Evolutionary conservation across 1,140 invertebrate species (phyloP).

Genomic region (Chironomus striatipennis): DNA sequence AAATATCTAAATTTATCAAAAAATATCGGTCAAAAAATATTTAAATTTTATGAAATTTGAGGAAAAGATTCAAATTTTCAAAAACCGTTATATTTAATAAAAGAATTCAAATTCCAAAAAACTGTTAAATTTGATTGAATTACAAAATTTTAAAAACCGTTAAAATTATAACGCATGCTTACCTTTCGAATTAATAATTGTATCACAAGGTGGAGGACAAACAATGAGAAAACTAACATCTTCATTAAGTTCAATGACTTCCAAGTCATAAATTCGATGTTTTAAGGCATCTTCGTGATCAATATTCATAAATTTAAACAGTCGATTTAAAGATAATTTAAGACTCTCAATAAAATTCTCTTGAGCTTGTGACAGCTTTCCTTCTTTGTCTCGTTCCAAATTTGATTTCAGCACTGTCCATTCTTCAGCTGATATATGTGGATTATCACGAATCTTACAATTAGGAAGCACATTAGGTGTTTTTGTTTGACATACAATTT

Average conservation of each 20-base stretch:
- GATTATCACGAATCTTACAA: conserved; percentile 85
- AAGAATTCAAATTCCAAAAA: too few species aligned
- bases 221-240: conserved; percentile 85
- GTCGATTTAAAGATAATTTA: conserved; percentile 55
- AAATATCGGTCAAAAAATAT: too few species aligned
- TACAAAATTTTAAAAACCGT: neutral
- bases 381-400: conserved; percentile 40
- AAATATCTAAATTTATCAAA: too few species aligned
- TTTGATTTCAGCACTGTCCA: conserved; percentile 70
- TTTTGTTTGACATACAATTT: conserved; percentile 84
- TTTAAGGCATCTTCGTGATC: conserved; percentile 52
- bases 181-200: neutral
- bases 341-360: conserved; percentile 67
- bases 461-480: conserved; percentile 89
- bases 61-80: too few species aligned
- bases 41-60: too few species aligned
- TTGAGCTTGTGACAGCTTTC: conserved; percentile 59
- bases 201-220: conserved; percentile 70
- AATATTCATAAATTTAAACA: conserved; percentile 75
- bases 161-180: neutral
- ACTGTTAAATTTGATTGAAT: conserved; percentile 43
- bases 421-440: conserved; percentile 90
- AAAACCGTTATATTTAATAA: conserved; percentile 40
- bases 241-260: conserved; percentile 81
- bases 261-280: conserved; percentile 79